Conservation (phyloP, 2,797 vertebrate species). For the Onychomys arenicola region DNA sequence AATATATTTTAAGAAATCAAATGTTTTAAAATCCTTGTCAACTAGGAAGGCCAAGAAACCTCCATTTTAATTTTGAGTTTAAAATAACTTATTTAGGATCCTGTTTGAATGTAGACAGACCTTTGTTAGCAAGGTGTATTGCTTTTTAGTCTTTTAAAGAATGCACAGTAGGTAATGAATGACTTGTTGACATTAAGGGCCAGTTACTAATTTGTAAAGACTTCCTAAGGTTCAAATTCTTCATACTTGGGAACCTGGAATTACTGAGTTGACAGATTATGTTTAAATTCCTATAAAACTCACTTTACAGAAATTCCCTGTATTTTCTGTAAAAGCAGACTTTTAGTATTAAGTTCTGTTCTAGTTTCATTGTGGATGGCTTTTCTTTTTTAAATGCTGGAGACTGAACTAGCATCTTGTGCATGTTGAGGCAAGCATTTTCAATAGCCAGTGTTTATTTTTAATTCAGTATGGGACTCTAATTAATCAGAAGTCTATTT, state of each 20-base stretch:
- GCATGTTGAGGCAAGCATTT: background rate
- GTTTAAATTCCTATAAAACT: constrained; percentile 63
- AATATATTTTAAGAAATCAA: constrained; percentile 60
- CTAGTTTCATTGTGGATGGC: background rate
- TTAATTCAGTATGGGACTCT: constrained; percentile 67
- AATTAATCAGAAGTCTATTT: constrained; percentile 71
- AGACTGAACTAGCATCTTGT: background rate
- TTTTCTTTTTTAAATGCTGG: background rate
- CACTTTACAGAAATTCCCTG: constrained; percentile 56
- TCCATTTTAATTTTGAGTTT: constrained; percentile 28
- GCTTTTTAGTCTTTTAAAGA: constrained; percentile 39
- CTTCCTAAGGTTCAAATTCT: constrained; percentile 44
- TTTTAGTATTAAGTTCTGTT: constrained; percentile 69
- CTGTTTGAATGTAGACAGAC: constrained; percentile 64
- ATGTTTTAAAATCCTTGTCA: constrained; percentile 22
- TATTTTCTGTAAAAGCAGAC: constrained; percentile 66
- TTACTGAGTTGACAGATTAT: constrained; percentile 52
- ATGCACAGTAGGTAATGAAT: background rate
- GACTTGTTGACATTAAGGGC: constrained; percentile 28
- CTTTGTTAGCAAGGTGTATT: constrained; percentile 58
- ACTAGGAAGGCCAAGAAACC: constrained; percentile 48
- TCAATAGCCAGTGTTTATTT: constrained; percentile 25
- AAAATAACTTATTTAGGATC: constrained; percentile 56
- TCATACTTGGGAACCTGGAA: constrained; percentile 59
- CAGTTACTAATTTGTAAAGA: constrained; percentile 54